Base-by-base conservation (phyloP, 2,797 vertebrate species). In the Bovichtus variegatus region DNA sequence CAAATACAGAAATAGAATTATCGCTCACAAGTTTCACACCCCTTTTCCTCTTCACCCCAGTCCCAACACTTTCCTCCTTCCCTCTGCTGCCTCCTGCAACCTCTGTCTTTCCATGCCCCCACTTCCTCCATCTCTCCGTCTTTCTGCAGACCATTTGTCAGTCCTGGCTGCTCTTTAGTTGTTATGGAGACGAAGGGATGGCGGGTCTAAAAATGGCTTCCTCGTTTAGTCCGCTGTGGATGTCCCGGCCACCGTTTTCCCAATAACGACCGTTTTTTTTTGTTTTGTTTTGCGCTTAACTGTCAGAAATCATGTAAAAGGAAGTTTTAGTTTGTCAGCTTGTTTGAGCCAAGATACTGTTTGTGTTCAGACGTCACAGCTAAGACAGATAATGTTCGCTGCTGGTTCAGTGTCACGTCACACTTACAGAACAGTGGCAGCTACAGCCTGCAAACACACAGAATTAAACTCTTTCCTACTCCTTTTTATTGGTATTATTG, bases 161-260 rank as follows among this genome's bases (percentile, higher is more conserved):
- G 77, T 90, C 78, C 70, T 51, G 71, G 58, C 75, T 81, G 83
- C 74, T 81, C 67, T 85, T 85, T 84, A 86, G 85, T 92, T 92
- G 87, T 91, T 91, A 92, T 89, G 87, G 91, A 83, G 87, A 92
- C 87, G 3, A 65, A 38, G 83, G 63, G 66, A 71, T 57, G 41
- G 74, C 67, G 51, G 66, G 60, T 79, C 82, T 87, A 87, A 88
- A 90, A 92, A 87, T 87, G 80, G 83, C 80, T 70, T 60, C 81
- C 65, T 81, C 80, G 67, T 84, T 87, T 87, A 73, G 75, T 75
- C 74, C 29, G 23, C 50, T 49, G 67, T 55, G 66, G 76, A 84
- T 38, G 57, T 76, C 69, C 64, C 72, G 53, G 44, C 31, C 29
- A 66, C 21, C 0, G 8, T 59, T 64, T 76, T 55, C 46, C n/a